These are phyloP conservation scores for Eustalomyia histrio DNA, from an alignment of 2,888 invertebrate species.

Conservation along the genomic window DNA sequence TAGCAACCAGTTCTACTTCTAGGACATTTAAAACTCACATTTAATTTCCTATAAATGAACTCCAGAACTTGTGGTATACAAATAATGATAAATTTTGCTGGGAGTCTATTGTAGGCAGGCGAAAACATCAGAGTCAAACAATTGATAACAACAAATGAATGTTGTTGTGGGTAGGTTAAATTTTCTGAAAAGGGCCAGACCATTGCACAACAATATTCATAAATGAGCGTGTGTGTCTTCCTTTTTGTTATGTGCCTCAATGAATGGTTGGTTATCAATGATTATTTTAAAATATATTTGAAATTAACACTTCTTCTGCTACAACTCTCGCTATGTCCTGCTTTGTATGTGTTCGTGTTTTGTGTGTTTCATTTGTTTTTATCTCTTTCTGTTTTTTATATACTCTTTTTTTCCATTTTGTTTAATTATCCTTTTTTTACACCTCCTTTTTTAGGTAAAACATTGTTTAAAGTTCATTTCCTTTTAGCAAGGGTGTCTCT, in stretches of 20 bases:
- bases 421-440: constrained; percentile 53
- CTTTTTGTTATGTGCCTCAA: not conserved
- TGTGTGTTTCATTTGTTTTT: constrained; percentile 1
- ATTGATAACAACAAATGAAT: not conserved
- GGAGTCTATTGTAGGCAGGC: not conserved
- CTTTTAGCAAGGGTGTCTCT: not conserved
- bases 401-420: constrained; percentile 22
- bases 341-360: not conserved
- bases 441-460: constrained; percentile 22
- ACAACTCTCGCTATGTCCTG: not conserved
- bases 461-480: constrained; percentile 29
- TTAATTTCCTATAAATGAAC: too few relatives aligned
- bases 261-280: not conserved
- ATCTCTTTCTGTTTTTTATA: constrained; percentile 36
- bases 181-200: not conserved
- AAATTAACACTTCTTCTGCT: not conserved
- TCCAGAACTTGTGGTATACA: too few relatives aligned
- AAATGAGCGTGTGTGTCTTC: not conserved
- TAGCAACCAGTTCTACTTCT: too few relatives aligned
- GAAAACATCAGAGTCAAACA: not conserved
- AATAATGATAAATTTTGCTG: not conserved
- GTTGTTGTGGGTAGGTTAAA: not conserved
- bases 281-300: not conserved
- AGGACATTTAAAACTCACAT: too few relatives aligned
- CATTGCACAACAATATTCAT: not conserved